phyloP scores from a whole-genome alignment of 2,888 invertebrate species.

The Tanypteryx hageni region DNA sequence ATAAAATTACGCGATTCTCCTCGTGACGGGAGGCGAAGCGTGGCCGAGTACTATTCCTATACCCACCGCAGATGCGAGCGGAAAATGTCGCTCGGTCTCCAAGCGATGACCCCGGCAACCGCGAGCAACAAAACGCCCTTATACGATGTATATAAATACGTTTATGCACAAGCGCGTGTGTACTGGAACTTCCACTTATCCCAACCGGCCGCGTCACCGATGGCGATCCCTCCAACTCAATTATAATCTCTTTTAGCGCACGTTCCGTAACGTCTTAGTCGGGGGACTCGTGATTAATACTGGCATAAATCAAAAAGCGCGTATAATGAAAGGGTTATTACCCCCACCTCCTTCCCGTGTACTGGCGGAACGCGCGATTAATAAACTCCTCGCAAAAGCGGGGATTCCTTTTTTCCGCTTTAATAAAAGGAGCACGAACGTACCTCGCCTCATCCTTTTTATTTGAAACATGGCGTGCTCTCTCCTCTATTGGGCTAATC shows the following conservation, averaged over 20 bases:
- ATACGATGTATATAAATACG: background rate
- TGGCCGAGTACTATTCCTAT: background rate
- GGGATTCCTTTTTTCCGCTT: background rate
- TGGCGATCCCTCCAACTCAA: slow-evolving; percentile 9
- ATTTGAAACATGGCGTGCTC: background rate
- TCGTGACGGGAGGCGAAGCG: background rate
- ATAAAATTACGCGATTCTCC: slow-evolving; percentile 6
- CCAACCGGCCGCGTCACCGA: background rate
- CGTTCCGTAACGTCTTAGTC: slow-evolving; percentile 32
- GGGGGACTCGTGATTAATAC: background rate
- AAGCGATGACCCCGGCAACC: background rate
- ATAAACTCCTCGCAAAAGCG: background rate
- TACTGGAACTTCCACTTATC: background rate
- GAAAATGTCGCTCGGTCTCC: background rate
- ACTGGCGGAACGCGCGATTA: slow-evolving; percentile 4
- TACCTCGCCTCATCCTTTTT: background rate
- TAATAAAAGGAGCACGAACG: background rate
- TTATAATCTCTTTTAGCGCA: slow-evolving; percentile 19
- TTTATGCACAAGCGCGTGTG: background rate
- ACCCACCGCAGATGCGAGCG: background rate
- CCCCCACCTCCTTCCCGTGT: background rate
- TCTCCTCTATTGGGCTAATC: slow-evolving; percentile 19
- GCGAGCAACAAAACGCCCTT: background rate
- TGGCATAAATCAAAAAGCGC: slow-evolving; percentile 8
- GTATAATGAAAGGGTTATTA: slow-evolving; percentile 31